Evolutionary conservation across 2,797 vertebrate genomes (phyloP).

Genomic region (Lateolabrax maculatus): DNA sequence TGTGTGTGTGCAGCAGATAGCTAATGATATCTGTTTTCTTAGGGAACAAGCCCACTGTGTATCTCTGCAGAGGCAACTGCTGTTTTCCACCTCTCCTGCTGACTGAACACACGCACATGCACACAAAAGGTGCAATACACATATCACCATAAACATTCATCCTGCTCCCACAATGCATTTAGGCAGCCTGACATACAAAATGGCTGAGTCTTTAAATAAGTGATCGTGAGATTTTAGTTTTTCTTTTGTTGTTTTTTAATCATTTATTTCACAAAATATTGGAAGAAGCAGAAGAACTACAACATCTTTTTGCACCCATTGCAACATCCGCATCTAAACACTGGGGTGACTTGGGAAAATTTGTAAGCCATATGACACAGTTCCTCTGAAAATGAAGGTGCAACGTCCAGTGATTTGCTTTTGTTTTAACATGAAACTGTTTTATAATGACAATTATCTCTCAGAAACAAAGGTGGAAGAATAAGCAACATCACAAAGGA

Average conservation of each 20-base stretch:
- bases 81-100: constrained; percentile 59
- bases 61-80: constrained; percentile 72
- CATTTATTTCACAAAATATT: neutral
- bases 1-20: constrained; percentile 31
- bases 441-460: neutral
- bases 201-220: constrained; percentile 31
- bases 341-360: neutral
- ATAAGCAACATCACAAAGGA: too few relatives aligned
- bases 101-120: constrained; percentile 25
- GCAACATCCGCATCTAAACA: neutral
- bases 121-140: constrained; percentile 10
- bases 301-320: neutral
- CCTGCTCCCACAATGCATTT: constrained; percentile 53
- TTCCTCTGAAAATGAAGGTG: neutral
- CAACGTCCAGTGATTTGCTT: too few relatives aligned
- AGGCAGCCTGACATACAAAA: constrained; percentile 30
- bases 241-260: neutral
- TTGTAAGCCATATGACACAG: neutral
- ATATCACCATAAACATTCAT: constrained; percentile 46
- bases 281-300: neutral
- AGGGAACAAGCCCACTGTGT: constrained; percentile 63
- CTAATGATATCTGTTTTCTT: constrained; percentile 78
- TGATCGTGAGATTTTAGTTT: constrained; percentile 30
- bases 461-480: neutral
- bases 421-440: neutral